These are phyloP conservation scores for Allolobophora icterica DNA, from an alignment of 2,888 invertebrate genomes.

Conservation along the genomic window DNA sequence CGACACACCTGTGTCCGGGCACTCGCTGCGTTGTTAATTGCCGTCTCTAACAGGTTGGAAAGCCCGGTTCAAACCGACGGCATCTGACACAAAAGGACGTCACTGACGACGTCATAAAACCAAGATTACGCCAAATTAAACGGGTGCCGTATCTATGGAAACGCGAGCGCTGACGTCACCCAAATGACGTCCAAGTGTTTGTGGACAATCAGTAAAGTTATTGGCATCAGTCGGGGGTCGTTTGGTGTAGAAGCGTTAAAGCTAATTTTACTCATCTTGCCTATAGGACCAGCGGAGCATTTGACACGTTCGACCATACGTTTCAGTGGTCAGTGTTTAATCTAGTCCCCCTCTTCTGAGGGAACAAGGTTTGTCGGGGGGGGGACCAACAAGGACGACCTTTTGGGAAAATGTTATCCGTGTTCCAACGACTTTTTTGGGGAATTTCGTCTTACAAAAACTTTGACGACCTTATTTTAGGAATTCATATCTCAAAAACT, in stretches of 20 bases:
- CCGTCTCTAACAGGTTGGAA: slow-evolving; percentile 8
- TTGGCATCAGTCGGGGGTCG: not conserved
- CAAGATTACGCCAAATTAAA: not conserved
- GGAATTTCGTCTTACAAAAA: too few species aligned
- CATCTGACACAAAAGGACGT: not conserved
- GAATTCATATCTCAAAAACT: too few species aligned
- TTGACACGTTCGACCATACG: too few species aligned
- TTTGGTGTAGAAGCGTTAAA: not conserved
- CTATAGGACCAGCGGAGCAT: not conserved
- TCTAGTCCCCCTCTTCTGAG: too few species aligned
- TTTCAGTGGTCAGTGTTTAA: too few species aligned
- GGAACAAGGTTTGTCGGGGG: too few species aligned
- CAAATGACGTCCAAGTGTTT: not conserved
- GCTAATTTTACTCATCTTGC: not conserved
- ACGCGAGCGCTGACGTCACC: not conserved
- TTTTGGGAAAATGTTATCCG: too few species aligned
- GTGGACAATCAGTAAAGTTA: too few species aligned
- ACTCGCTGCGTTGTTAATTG: not conserved
- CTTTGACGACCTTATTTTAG: too few species aligned
- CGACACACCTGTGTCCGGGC: not conserved
- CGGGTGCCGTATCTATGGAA: not conserved
- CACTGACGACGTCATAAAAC: not conserved
- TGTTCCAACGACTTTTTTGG: too few species aligned
- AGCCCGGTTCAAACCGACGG: not conserved
- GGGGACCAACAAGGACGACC: too few species aligned